A percentile compares a stretch with the other conserved stretches of the same genome.
phyloP scores from a whole-genome alignment of 2,113 vertebrate species.

The cattle (Bos taurus) region DNA sequence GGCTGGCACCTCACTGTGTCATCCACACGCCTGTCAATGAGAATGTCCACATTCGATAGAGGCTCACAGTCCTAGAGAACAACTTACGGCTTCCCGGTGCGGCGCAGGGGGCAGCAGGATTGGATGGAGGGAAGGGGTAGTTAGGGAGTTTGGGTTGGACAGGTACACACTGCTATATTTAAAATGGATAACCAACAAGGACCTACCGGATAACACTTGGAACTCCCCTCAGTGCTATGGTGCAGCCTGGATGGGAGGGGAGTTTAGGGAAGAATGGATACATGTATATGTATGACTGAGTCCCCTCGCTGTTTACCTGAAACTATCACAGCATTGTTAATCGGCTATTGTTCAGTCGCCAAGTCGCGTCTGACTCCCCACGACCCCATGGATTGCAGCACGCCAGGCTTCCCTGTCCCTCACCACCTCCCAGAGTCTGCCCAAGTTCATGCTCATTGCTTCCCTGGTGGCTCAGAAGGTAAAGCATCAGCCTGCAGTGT shows the following conservation, averaged over 20 bases:
- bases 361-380: not conserved
- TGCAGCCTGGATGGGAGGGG: not conserved
- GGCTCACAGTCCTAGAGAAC: not conserved
- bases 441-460: not conserved
- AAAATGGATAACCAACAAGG: not conserved
- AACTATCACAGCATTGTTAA: not conserved
- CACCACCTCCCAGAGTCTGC: not conserved
- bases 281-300: not conserved
- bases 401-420: not conserved
- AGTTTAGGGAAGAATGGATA: not conserved
- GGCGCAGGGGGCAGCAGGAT: accelerated
- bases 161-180: not conserved
- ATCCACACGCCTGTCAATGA: not conserved
- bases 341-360: not conserved
- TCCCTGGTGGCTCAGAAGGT: not conserved
- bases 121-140: not conserved
- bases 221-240: not conserved
- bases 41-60: not conserved
- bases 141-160: not conserved
- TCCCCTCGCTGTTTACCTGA: not conserved
- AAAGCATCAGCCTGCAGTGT: not conserved
- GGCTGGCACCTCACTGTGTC: not conserved
- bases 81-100: not conserved
- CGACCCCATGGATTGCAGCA: not conserved
- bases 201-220: not conserved